These are phyloP conservation scores for Lochmaea crataegi DNA, from an alignment of 2,888 invertebrate genomes.

Conservation along the genomic window DNA sequence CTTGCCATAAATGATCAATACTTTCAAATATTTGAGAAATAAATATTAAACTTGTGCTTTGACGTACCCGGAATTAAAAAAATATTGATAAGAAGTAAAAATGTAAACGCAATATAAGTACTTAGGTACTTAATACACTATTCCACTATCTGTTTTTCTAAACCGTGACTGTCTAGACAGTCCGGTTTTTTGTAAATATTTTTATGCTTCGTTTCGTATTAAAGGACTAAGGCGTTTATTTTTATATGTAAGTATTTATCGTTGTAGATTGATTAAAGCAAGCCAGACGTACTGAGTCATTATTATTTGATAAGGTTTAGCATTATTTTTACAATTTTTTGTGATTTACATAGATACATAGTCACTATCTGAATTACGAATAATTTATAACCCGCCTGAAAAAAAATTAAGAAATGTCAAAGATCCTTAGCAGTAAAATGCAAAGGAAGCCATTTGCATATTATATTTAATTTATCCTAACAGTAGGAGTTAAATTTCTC, in stretches of 20 bases:
- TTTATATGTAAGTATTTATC: conserved; percentile 3
- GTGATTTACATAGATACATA: neutral
- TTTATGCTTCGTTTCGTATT: conserved; percentile 5
- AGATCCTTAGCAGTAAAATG: neutral
- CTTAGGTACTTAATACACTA: neutral
- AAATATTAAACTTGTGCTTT: neutral
- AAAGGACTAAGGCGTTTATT: conserved; percentile 10
- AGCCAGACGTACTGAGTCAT: conserved; percentile 8
- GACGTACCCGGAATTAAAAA: neutral
- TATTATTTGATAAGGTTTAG: conserved; percentile 1
- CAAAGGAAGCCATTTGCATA: neutral
- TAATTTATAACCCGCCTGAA: neutral
- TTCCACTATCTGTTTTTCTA: neutral
- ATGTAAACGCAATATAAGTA: neutral
- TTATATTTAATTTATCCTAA: neutral
- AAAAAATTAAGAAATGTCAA: neutral
- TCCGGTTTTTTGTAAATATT: conserved; percentile 9
- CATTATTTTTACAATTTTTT: neutral
- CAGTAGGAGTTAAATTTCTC: neutral
- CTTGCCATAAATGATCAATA: neutral
- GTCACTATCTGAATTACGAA: neutral
- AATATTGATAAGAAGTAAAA: conserved; percentile 2
- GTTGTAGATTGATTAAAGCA: neutral
- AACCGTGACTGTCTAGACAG: conserved; percentile 7
- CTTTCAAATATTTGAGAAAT: neutral